Evolutionary conservation across 1,140 invertebrate species (phyloP).

Genomic region (Brachionus angularis): DNA sequence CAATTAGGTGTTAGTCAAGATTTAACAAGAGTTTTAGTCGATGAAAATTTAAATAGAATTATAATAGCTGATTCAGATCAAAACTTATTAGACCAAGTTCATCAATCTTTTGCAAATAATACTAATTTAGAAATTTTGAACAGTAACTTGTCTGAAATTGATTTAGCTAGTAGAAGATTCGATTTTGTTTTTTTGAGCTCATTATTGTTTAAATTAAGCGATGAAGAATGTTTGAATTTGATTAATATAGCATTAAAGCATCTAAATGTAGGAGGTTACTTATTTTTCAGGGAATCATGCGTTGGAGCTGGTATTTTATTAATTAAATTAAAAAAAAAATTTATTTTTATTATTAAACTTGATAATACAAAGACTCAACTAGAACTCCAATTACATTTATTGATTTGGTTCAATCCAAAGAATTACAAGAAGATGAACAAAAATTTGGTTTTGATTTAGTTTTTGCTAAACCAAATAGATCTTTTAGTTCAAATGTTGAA

Average conservation of each 20-base stretch:
- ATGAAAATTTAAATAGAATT: not conserved
- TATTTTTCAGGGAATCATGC: slow-evolving; percentile 60
- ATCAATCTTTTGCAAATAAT: not conserved
- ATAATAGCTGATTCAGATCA: slow-evolving; percentile 1
- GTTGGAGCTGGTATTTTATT: slow-evolving; percentile 54
- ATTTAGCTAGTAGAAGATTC: slow-evolving; percentile 4
- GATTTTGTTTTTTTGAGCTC: slow-evolving; percentile 32
- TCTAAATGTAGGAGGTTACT: slow-evolving; percentile 59
- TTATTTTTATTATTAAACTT: not conserved
- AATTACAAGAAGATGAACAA: slow-evolving; percentile 1
- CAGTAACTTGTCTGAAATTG: not conserved
- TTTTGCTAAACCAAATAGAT: slow-evolving; percentile 41
- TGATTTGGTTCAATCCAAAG: slow-evolving; percentile 33
- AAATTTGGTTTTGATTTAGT: slow-evolving; percentile 37
- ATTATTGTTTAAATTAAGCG: not conserved
- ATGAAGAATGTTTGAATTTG: not conserved
- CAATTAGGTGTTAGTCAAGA: slow-evolving; percentile 10
- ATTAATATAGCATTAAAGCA: not conserved
- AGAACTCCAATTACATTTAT: slow-evolving; percentile 36
- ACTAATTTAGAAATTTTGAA: slow-evolving; percentile 1
- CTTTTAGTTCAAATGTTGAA: slow-evolving; percentile 25
- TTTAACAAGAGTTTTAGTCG: not conserved
- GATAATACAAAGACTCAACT: not conserved
- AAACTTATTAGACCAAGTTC: not conserved
- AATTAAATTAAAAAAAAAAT: not conserved